Percentiles rank a stretch among this genome's conserved stretches.
Conservation (phyloP, 1,140 invertebrate genomes). For the Diplogasteroides magnus region DNA sequence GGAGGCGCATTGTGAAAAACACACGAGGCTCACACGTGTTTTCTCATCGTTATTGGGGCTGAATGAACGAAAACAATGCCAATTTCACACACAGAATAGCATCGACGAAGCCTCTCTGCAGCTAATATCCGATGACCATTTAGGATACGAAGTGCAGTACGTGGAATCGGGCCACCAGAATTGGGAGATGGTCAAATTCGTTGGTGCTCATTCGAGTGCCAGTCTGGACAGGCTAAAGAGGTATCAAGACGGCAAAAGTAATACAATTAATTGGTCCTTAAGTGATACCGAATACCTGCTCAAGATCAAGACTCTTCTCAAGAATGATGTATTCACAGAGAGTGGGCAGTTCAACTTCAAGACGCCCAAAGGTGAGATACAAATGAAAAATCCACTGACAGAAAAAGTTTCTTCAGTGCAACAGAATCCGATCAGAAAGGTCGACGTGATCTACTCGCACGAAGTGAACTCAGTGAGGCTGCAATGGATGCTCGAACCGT, state of each 20-base stretch:
- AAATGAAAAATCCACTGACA: neutral
- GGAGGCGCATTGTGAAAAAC: neutral
- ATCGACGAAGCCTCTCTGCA: too few relatives aligned
- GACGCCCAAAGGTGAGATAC: conserved; percentile 37
- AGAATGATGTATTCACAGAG: conserved; percentile 40
- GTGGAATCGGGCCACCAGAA: conserved; percentile 28
- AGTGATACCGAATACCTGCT: conserved; percentile 52
- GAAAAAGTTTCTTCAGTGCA: conserved; percentile 23
- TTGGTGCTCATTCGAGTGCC: conserved; percentile 37
- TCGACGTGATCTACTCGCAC: conserved; percentile 54
- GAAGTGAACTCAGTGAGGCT: conserved; percentile 44
- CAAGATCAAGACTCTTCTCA: conserved; percentile 40
- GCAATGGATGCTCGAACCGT: conserved; percentile 51
- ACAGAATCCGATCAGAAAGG: conserved; percentile 46
- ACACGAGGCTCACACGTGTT: too few relatives aligned
- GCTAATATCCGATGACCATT: conserved; percentile 7
- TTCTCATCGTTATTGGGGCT: too few relatives aligned
- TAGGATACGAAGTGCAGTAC: conserved; percentile 43
- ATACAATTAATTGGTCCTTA: conserved; percentile 19
- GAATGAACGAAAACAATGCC: too few relatives aligned
- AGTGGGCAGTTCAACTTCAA: conserved; percentile 49
- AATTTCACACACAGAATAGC: too few relatives aligned
- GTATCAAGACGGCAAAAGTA: conserved; percentile 10
- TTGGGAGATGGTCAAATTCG: conserved; percentile 42
- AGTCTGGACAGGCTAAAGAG: conserved; percentile 31